Percentiles rank a stretch among this genome's conserved stretches.
Evolutionary conservation across 2,113 vertebrate genomes (phyloP).

Genomic region (Rhizomys pruinosus): DNA sequence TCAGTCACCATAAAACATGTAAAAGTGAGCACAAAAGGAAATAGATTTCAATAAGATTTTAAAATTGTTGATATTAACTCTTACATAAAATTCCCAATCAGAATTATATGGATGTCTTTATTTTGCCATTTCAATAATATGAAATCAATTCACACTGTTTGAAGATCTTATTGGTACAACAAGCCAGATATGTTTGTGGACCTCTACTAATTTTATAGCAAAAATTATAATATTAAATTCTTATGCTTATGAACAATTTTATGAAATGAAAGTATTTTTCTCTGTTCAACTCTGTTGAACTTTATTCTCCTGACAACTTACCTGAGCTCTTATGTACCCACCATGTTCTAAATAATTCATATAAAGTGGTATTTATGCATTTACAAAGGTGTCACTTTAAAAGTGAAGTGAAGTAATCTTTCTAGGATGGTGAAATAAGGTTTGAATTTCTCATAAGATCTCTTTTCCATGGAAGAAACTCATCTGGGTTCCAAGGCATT

Average conservation of each 20-base stretch:
- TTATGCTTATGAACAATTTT: slow-evolving; percentile 13
- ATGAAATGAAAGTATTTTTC: background rate
- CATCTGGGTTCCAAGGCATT: background rate
- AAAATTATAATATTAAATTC: background rate
- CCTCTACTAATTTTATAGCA: slow-evolving; percentile 25
- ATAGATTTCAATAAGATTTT: background rate
- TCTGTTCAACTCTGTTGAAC: background rate
- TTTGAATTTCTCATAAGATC: background rate
- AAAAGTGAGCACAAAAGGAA: slow-evolving; percentile 32
- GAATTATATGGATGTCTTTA: slow-evolving; percentile 31
- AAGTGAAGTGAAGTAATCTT: background rate
- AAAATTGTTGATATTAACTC: slow-evolving; percentile 3
- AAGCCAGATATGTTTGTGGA: background rate
- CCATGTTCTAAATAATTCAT: background rate
- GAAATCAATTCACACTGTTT: background rate
- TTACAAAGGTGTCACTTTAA: background rate
- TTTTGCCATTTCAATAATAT: slow-evolving; percentile 28
- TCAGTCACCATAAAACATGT: slow-evolving; percentile 12
- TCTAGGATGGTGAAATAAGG: background rate
- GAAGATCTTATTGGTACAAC: background rate
- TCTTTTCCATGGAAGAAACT: background rate
- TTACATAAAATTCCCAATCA: slow-evolving; percentile 24
- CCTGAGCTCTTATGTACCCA: too few species aligned
- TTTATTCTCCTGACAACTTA: background rate
- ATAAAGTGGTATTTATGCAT: background rate